Evolutionary conservation across 2,113 vertebrate genomes (phyloP).

Genomic region (Lepisosteus osseus): DNA sequence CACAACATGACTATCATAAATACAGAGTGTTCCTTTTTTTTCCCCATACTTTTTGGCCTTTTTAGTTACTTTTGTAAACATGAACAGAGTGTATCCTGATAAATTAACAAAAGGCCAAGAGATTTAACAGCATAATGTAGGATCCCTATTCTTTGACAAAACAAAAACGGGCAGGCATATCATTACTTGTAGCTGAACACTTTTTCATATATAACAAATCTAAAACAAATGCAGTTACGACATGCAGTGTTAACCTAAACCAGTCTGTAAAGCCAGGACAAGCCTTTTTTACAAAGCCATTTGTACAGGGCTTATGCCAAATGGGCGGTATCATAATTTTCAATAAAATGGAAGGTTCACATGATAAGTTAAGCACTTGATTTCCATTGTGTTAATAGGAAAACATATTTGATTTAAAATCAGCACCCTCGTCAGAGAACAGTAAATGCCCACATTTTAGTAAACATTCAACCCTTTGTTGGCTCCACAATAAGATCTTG

Average conservation of each 20-base stretch:
- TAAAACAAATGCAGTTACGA: conserved; percentile 55
- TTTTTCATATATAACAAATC: conserved; percentile 54
- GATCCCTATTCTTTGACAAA: conserved; percentile 24
- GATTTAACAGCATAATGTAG: conserved; percentile 28
- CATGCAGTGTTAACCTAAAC: conserved; percentile 57
- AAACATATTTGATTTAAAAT: not conserved
- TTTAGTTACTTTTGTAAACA: conserved; percentile 62
- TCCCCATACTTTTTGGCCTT: conserved; percentile 58
- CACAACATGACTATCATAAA: conserved; percentile 39
- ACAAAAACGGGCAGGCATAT: conserved; percentile 62
- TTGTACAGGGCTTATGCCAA: conserved; percentile 14
- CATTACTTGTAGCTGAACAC: conserved; percentile 49
- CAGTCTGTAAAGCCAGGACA: conserved; percentile 11
- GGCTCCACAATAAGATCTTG: too few relatives aligned
- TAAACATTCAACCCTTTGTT: too few relatives aligned
- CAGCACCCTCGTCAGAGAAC: not conserved
- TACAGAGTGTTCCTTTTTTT: conserved; percentile 32
- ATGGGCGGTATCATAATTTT: conserved; percentile 25
- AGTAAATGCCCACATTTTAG: too few relatives aligned
- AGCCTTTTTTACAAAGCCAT: conserved; percentile 17
- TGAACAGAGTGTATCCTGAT: conserved; percentile 60
- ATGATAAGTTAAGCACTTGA: not conserved
- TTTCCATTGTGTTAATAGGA: not conserved
- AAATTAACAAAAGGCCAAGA: conserved; percentile 51
- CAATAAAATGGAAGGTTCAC: conserved; percentile 14